phyloP scores from a whole-genome alignment of 1,140 invertebrate species.

The Drosophila fuyamai region DNA sequence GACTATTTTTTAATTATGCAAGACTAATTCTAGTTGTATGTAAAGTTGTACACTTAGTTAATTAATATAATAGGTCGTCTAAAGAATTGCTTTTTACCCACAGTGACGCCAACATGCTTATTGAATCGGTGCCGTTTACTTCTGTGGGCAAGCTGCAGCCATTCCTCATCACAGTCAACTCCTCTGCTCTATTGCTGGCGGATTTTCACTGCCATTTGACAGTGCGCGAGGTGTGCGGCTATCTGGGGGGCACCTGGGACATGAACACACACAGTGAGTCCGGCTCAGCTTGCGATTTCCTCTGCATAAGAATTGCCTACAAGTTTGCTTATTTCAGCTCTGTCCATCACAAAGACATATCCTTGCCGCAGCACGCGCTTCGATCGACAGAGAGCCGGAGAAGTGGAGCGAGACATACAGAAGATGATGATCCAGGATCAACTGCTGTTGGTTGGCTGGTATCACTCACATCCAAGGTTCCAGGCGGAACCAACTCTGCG shows the following conservation, averaged over 20 bases:
- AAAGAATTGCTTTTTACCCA: not conserved
- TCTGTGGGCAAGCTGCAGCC: slow-evolving; percentile 95
- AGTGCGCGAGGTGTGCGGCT: slow-evolving; percentile 96
- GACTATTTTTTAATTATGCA: too few species aligned
- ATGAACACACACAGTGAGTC: slow-evolving; percentile 95
- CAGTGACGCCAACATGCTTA: slow-evolving; percentile 94
- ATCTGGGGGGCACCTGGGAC: slow-evolving; percentile 97
- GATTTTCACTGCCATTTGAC: slow-evolving; percentile 98
- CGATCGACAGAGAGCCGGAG: slow-evolving; percentile 89
- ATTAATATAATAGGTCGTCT: not conserved
- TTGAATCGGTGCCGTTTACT: slow-evolving; percentile 94
- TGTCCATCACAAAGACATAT: slow-evolving; percentile 94
- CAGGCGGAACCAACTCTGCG: slow-evolving; percentile 94
- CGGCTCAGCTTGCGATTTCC: slow-evolving; percentile 18
- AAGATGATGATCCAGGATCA: slow-evolving; percentile 92
- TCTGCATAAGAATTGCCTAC: not conserved
- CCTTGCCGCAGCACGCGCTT: slow-evolving; percentile 93
- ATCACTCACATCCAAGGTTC: slow-evolving; percentile 97
- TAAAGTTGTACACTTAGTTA: too few species aligned
- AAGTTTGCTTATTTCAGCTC: slow-evolving; percentile 87
- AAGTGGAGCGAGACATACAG: slow-evolving; percentile 93
- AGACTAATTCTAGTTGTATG: too few species aligned
- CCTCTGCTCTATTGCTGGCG: slow-evolving; percentile 94
- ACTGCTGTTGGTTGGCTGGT: slow-evolving; percentile 95
- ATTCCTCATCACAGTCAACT: slow-evolving; percentile 94